phyloP scores from a whole-genome alignment of 2,113 vertebrate species.

The Chinchilla lanigera region DNA sequence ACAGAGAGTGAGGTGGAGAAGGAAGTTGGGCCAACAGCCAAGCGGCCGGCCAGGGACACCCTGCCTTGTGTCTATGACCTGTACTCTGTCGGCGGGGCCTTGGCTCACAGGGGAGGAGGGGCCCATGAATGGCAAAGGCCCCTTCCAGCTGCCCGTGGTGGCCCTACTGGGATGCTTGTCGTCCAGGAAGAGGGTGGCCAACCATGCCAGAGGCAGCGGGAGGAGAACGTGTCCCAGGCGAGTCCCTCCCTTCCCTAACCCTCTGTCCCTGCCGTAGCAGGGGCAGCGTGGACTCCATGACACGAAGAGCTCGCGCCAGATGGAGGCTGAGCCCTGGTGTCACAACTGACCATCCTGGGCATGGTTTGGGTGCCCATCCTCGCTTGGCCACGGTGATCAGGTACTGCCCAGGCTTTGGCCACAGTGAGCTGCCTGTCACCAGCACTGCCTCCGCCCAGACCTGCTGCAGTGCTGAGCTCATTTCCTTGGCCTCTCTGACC shows the following conservation, averaged over 20 bases:
- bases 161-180: background rate
- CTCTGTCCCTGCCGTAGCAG: background rate
- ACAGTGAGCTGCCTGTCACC: accelerated
- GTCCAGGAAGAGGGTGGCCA: background rate
- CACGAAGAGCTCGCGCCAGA: accelerated
- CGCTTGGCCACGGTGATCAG: too few relatives aligned
- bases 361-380: accelerated
- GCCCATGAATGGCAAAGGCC: too few relatives aligned
- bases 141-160: background rate
- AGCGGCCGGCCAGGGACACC: background rate
- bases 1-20: background rate
- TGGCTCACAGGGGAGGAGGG: background rate
- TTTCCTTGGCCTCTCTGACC: too few relatives aligned
- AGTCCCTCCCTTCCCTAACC: background rate
- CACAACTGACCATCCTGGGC: accelerated
- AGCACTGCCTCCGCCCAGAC: background rate
- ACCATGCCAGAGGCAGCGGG: accelerated
- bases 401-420: background rate
- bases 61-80: background rate
- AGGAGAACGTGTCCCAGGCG: accelerated
- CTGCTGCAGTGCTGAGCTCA: background rate
- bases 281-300: accelerated
- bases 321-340: accelerated
- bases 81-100: background rate
- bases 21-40: background rate